phyloP scores from a whole-genome alignment of 2,888 invertebrate genomes.

The Cephus rjabovi region DNA sequence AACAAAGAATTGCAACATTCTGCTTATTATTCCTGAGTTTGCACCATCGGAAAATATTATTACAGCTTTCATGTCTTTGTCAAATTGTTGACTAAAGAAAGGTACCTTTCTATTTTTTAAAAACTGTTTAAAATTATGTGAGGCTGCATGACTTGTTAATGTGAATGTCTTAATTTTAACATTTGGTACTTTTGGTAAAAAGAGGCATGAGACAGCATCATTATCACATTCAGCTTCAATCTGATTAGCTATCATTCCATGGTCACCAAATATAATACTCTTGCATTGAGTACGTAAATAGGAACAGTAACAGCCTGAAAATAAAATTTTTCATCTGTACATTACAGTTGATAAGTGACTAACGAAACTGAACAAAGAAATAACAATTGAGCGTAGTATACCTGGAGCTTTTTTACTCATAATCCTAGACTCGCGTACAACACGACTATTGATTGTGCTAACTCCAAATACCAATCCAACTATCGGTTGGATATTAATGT shows the following conservation, averaged over 20 bases:
- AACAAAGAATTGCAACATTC: conserved; percentile 17
- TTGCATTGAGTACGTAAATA: conserved; percentile 44
- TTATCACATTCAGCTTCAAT: conserved; percentile 30
- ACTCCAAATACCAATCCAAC: conserved; percentile 4
- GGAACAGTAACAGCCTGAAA: conserved; percentile 45
- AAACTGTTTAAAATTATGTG: conserved; percentile 1
- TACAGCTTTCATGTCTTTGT: conserved; percentile 41
- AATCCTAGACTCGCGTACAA: neutral
- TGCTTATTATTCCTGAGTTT: conserved; percentile 18
- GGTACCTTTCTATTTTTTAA: neutral
- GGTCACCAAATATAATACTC: conserved; percentile 42
- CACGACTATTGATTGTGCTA: neutral
- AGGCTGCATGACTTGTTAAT: conserved; percentile 1
- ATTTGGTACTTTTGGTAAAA: conserved; percentile 49
- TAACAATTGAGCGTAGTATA: neutral
- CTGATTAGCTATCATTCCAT: conserved; percentile 40
- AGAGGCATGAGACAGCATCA: conserved; percentile 32
- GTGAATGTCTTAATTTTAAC: conserved; percentile 31
- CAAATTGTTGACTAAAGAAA: neutral
- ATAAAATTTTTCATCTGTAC: neutral
- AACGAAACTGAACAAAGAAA: neutral
- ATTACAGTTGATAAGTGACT: neutral
- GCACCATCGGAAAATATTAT: conserved; percentile 36
- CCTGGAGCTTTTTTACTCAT: neutral
- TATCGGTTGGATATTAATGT: conserved; percentile 9